Conservation (phyloP, 1,140 invertebrate genomes). For the Drosophila nebulosa region DNA sequence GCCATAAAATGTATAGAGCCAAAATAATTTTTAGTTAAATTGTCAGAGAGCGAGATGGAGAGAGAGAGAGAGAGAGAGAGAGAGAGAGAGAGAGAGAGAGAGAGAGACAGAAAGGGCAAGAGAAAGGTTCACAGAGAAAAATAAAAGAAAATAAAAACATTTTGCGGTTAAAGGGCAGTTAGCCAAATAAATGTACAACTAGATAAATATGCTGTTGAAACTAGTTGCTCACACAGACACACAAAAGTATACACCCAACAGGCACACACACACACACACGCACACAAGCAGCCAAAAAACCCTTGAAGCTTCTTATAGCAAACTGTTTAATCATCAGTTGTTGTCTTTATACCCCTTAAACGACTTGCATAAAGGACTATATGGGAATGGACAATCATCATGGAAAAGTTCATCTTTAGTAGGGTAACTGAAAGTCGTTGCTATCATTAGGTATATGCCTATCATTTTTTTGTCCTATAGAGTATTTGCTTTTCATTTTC, state of each 20-base stretch:
- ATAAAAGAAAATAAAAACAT: slow-evolving; percentile 41
- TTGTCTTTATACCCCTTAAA: background rate
- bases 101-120: background rate
- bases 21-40: slow-evolving; percentile 57
- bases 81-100: slow-evolving; percentile 7
- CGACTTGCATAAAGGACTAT: too few species aligned
- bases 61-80: slow-evolving; percentile 12
- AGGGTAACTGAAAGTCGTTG: background rate
- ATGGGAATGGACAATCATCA: too few species aligned
- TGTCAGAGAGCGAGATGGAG: slow-evolving; percentile 27
- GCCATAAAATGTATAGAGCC: slow-evolving; percentile 66
- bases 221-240: slow-evolving; percentile 34
- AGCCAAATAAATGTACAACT: slow-evolving; percentile 74
- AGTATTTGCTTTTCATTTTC: slow-evolving; percentile 59
- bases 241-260: background rate
- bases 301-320: background rate
- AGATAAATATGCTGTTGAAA: slow-evolving; percentile 68
- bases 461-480: background rate
- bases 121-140: slow-evolving; percentile 17
- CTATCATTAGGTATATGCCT: background rate
- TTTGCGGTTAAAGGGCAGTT: slow-evolving; percentile 70
- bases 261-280: too few species aligned
- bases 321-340: slow-evolving; percentile 26
- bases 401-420: background rate
- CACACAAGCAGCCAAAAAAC: background rate